Evolutionary conservation across 30 jellyfish, hydroid and myxozoan species (phyloP).

Genomic region (Phacellophora camtschatica): DNA sequence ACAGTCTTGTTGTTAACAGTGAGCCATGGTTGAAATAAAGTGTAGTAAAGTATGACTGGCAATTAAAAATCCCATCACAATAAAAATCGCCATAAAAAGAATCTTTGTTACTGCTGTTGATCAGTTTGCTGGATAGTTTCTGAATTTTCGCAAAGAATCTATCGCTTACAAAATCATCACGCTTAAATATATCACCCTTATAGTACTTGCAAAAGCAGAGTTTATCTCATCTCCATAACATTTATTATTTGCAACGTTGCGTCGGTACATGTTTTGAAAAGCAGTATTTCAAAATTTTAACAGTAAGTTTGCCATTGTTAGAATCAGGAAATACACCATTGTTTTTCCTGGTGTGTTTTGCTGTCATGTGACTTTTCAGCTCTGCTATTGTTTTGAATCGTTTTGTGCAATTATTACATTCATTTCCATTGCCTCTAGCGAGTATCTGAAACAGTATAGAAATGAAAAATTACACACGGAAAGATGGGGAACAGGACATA

Average conservation of each 20-base stretch:
- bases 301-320: not conserved
- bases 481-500: too few relatives aligned
- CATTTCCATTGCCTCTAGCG: not conserved
- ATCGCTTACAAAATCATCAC: constrained; percentile 35
- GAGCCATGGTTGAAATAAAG: constrained; percentile 28
- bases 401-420: constrained; percentile 11
- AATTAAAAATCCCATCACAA: constrained; percentile 1
- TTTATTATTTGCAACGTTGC: constrained; percentile 3
- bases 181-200: not conserved
- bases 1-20: constrained; percentile 13
- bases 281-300: not conserved
- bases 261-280: not conserved
- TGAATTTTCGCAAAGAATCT: constrained; percentile 3
- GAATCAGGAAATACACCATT: not conserved
- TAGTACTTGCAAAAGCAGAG: constrained; percentile 35
- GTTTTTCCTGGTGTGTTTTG: constrained; percentile 1
- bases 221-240: constrained; percentile 17
- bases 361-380: constrained; percentile 12
- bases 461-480: not conserved
- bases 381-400: constrained; percentile 29
- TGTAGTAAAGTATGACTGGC: constrained; percentile 14
- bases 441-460: not conserved
- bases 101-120: constrained; percentile 26
- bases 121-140: constrained; percentile 28
- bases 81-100: constrained; percentile 4